Evolutionary conservation across 2,113 vertebrate species (phyloP).

Genomic region (Chionodraco myersi): DNA sequence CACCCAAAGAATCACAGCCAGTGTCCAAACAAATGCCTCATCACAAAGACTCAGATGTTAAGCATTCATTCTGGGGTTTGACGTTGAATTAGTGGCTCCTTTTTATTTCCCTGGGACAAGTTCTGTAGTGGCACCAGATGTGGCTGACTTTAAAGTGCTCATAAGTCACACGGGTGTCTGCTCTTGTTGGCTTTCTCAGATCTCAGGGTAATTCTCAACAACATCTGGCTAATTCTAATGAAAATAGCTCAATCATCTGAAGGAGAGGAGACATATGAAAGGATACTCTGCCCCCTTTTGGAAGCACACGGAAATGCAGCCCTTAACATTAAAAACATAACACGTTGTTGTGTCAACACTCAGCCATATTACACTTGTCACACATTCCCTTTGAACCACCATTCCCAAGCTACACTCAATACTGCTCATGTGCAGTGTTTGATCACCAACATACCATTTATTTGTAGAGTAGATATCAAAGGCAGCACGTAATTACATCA

Average conservation of each 20-base stretch:
- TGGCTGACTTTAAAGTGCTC: slow-evolving; percentile 55
- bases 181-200: slow-evolving; percentile 31
- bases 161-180: slow-evolving; percentile 56
- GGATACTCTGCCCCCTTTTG: slow-evolving; percentile 75
- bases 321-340: background rate
- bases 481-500: background rate
- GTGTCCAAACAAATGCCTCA: background rate
- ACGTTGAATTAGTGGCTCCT: slow-evolving; percentile 45
- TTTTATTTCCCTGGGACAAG: slow-evolving; percentile 42
- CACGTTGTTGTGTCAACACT: background rate
- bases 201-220: slow-evolving; percentile 40
- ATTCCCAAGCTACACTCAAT: background rate
- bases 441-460: background rate
- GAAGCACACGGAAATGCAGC: slow-evolving; percentile 41
- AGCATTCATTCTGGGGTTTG: slow-evolving; percentile 41
- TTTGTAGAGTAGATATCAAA: background rate
- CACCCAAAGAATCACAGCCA: background rate
- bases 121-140: slow-evolving; percentile 67
- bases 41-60: slow-evolving; percentile 58
- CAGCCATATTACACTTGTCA: background rate
- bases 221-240: slow-evolving; percentile 62
- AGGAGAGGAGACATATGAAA: slow-evolving; percentile 31
- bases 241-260: slow-evolving; percentile 56
- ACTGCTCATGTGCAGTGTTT: background rate
- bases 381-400: slow-evolving; percentile 31